Evolutionary conservation across 2,797 vertebrate species (phyloP).

Genomic region (Harpagifer antarcticus): DNA sequence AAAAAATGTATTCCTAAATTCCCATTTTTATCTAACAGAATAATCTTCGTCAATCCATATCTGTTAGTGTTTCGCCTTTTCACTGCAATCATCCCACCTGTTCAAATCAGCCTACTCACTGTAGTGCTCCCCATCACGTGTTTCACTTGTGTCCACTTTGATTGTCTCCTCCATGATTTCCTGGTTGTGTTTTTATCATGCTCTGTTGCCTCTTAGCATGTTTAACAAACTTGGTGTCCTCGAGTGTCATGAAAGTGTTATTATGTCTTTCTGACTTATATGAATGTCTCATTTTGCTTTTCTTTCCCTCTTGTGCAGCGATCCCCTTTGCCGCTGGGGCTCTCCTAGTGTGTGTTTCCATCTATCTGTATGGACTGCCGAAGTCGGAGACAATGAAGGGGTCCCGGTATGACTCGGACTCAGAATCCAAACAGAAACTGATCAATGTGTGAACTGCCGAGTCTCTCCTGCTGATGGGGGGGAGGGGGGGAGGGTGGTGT

Average conservation of each 20-base stretch:
- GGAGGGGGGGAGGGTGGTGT: neutral
- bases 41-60: too few species aligned
- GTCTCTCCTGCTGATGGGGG: neutral
- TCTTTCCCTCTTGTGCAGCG: conserved; percentile 79
- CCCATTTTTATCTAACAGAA: too few species aligned
- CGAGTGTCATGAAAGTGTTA: too few species aligned
- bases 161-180: too few species aligned
- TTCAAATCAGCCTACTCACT: too few species aligned
- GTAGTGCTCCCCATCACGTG: too few species aligned
- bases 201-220: too few species aligned
- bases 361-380: conserved; percentile 96
- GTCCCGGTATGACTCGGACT: conserved; percentile 61
- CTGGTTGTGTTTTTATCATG: too few species aligned
- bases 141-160: too few species aligned
- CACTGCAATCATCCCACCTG: neutral
- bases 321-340: conserved; percentile 89
- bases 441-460: conserved; percentile 82
- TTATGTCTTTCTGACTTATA: neutral
- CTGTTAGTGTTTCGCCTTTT: too few species aligned
- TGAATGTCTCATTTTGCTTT: neutral
- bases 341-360: conserved; percentile 93
- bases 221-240: too few species aligned
- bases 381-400: conserved; percentile 91
- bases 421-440: conserved; percentile 85
- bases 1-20: too few species aligned